Conservation (phyloP, 2,797 vertebrate genomes). For the Falco cherrug region DNA sequence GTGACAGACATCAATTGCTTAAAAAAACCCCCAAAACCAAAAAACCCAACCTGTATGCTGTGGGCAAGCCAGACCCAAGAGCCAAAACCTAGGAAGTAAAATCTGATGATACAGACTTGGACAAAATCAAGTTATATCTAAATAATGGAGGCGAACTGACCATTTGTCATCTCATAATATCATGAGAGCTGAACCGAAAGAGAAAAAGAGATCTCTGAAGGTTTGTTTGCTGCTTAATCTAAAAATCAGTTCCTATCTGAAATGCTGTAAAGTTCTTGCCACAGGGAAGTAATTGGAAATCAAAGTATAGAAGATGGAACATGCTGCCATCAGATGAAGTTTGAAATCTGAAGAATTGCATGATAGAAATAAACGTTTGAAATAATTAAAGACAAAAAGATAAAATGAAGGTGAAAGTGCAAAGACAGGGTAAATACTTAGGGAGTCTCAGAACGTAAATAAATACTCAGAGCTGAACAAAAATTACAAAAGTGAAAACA, state of each 20-base stretch:
- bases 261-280: background rate
- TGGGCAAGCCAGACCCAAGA: background rate
- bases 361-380: background rate
- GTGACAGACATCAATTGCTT: background rate
- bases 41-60: background rate
- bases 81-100: background rate
- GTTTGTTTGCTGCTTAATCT: background rate
- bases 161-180: background rate
- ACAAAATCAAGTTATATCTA: background rate
- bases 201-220: background rate
- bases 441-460: background rate
- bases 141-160: background rate
- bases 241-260: background rate
- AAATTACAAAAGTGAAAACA: background rate
- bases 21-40: background rate
- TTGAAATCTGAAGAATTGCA: background rate
- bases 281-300: background rate
- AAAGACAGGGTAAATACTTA: background rate
- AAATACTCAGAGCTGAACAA: background rate
- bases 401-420: background rate
- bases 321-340: background rate
- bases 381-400: background rate
- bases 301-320: background rate
- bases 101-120: background rate
- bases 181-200: background rate